A percentile compares a stretch with the other conserved stretches of the same genome.
phyloP scores from a whole-genome alignment of 2,797 vertebrate genomes.

The Halcyon chelicuti region DNA sequence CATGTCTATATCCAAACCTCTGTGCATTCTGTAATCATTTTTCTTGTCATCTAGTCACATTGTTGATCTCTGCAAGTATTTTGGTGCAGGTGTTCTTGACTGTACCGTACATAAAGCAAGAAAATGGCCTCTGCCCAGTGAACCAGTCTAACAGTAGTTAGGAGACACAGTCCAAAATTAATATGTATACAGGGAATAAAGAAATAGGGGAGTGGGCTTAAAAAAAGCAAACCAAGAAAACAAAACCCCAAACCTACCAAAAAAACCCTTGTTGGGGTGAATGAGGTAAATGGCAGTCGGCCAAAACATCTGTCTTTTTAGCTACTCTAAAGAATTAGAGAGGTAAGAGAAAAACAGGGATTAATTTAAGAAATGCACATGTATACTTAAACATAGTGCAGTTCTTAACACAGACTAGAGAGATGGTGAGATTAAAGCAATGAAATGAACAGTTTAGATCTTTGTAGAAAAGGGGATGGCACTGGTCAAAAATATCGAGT shows the following conservation, averaged over 20 bases:
- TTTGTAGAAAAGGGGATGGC: neutral
- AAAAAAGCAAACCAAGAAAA: neutral
- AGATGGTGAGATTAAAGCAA: neutral
- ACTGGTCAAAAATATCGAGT: neutral
- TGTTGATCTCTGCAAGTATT: neutral
- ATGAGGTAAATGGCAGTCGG: neutral
- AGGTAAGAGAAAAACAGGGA: neutral
- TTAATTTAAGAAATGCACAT: neutral
- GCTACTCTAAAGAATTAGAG: neutral
- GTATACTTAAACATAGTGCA: neutral
- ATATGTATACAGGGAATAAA: neutral
- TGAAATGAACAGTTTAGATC: neutral
- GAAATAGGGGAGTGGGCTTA: neutral
- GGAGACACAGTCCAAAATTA: neutral
- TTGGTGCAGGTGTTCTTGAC: neutral
- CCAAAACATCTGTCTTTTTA: neutral
- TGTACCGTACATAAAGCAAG: neutral
- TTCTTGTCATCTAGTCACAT: neutral
- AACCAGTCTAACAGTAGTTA: neutral
- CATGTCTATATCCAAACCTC: fast-evolving
- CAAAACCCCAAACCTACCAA: neutral
- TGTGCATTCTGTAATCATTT: neutral
- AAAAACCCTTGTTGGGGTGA: neutral
- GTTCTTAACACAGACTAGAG: neutral
- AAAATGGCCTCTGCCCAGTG: neutral